Percentiles rank a stretch among this genome's conserved stretches.
phyloP scores from a whole-genome alignment of 2,113 vertebrate species.

The Cebus imitator region DNA sequence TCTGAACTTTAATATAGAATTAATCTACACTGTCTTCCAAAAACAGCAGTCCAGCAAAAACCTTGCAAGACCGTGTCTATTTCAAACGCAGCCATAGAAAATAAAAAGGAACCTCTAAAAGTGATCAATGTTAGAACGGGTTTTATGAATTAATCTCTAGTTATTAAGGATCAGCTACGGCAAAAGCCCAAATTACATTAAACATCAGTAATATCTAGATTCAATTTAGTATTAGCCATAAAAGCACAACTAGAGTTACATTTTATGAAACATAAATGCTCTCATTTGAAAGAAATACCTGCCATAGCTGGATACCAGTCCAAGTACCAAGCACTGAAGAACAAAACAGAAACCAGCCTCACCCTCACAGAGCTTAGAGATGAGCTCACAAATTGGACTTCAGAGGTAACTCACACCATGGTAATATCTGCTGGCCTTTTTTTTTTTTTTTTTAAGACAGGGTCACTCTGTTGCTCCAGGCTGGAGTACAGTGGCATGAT shows the following conservation, averaged over 20 bases:
- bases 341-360: not conserved
- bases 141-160: slow-evolving; percentile 24
- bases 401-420: not conserved
- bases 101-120: slow-evolving; percentile 41
- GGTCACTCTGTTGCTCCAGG: not conserved
- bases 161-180: not conserved
- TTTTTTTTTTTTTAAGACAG: not conserved
- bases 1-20: slow-evolving; percentile 53
- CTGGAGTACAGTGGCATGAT: not conserved
- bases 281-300: not conserved
- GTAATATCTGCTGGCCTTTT: not conserved
- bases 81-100: slow-evolving; percentile 43
- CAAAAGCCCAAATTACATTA: slow-evolving; percentile 16
- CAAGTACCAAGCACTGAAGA: not conserved
- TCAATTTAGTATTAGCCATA: slow-evolving; percentile 11
- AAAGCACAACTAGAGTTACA: not conserved
- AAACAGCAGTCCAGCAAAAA: slow-evolving; percentile 7
- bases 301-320: not conserved
- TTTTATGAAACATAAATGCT: not conserved
- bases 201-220: not conserved
- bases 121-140: not conserved
- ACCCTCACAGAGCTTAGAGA: not conserved
- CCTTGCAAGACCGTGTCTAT: not conserved
- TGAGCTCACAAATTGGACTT: not conserved
- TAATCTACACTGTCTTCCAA: slow-evolving; percentile 49